Evolutionary conservation across 64 coral and sea anemone genomes (phyloP).

Genomic region (Acropora tenuis): DNA sequence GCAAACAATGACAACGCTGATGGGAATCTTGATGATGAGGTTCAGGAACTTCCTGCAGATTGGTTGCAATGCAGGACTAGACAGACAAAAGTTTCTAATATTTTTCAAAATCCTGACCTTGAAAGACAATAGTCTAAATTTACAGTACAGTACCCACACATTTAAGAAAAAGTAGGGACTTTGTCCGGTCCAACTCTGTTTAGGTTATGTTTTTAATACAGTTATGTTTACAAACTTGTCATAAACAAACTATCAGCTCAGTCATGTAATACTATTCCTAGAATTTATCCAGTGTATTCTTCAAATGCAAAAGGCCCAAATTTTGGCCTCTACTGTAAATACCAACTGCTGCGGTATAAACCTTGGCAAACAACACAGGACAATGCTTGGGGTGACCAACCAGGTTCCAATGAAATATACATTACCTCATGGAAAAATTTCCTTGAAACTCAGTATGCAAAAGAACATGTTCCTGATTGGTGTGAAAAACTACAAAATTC

Average conservation of each 20-base stretch:
- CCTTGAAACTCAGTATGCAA: constrained; percentile 38
- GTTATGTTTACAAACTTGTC: constrained; percentile 25
- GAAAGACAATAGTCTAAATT: neutral
- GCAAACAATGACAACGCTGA: constrained; percentile 23
- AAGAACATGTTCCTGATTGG: constrained; percentile 5
- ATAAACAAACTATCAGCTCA: constrained; percentile 27
- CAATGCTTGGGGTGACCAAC: no score
- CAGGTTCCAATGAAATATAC: neutral
- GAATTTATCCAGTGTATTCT: constrained; percentile 10
- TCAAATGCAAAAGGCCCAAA: no score
- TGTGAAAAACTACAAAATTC: constrained; percentile 1
- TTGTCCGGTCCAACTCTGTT: neutral
- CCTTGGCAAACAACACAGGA: no score
- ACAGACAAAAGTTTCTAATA: neutral
- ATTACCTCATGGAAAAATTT: constrained; percentile 17
- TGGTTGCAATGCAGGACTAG: neutral
- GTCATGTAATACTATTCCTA: neutral
- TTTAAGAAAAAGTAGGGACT: constrained; percentile 3
- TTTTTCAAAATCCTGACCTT: constrained; percentile 2
- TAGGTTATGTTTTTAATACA: neutral
- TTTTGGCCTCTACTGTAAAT: no score
- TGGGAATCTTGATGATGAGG: constrained; percentile 14
- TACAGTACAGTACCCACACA: constrained; percentile 11
- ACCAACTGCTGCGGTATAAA: neutral
- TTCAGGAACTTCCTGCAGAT: constrained; percentile 9